Evolutionary conservation across 64 coral and sea anemone genomes (phyloP), one percentile per base, ranked within the genome.

Genomic region (Orbicella faveolata): DNA sequence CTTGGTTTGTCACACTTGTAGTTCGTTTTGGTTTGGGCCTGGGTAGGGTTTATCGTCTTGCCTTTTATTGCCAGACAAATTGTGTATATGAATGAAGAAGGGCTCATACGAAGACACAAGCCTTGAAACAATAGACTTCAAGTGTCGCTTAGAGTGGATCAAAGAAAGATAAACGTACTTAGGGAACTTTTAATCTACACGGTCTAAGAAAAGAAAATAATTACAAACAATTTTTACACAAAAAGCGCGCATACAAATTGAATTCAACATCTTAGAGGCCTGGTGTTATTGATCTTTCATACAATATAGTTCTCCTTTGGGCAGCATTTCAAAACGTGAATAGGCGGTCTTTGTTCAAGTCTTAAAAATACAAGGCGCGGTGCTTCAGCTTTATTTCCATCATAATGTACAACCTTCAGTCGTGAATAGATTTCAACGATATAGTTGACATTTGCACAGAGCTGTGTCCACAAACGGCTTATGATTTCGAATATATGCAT

Each of bases 401-500:
- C 5, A 85, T 85, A 85, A 85, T 69, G 35, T n/a, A 12, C 39
- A 85, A 33, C 41, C 39, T 21, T 85, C n/a, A n/a, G 64, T 51
- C 18, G 34, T 85, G 63, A 72, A 85, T 69, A 36, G n/a, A 84
- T 12, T n/a, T 84, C 30, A 84, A 21, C 63, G 2, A 19, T 39
- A 41, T 51, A 51, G 82, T 85, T 85, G 82, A 85, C 82, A 85
- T 52, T 44, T 48, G 21, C 9, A 17, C 61, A 85, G 6, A 13
- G 20, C n/a, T 68, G 51, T 85, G 82, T 85, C 19, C 48, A 85
- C 82, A 85, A 51, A 10, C 33, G 82, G 64, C 82, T 85, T 85
- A 85, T 85, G 37, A 52, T 85, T 85, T 85, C 36, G 34, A 85
- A 85, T 51, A 73, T 72, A 85, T 85, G 82, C 82, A 85, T 48